phyloP scores from a whole-genome alignment of 2,888 invertebrate species.

The Herminia tarsipennalis region DNA sequence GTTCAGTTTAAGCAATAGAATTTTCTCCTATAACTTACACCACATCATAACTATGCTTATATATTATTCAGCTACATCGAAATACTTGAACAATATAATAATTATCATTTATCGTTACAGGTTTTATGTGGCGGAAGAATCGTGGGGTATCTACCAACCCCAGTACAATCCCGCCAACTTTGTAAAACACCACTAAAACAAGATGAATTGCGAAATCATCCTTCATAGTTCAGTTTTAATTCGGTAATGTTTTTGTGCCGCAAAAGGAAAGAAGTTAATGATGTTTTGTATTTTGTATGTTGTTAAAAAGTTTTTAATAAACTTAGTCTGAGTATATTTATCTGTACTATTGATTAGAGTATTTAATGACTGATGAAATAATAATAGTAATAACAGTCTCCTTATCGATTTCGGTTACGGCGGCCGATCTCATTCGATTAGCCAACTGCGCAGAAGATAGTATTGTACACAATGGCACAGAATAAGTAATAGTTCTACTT shows the following conservation, averaged over 20 bases:
- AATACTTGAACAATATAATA: conserved; percentile 85
- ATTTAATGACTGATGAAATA: no score
- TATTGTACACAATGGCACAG: no score
- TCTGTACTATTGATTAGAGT: no score
- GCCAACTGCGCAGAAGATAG: no score
- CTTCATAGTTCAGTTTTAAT: conserved; percentile 29
- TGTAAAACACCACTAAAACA: conserved; percentile 41
- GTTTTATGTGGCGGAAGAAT: conserved; percentile 80
- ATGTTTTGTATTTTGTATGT: no score
- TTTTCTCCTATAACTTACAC: conserved; percentile 40
- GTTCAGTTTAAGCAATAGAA: no score
- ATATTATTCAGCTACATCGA: conserved; percentile 79
- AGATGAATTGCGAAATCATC: conserved; percentile 31
- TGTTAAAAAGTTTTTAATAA: no score
- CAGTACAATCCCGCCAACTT: conserved; percentile 47
- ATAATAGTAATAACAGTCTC: no score
- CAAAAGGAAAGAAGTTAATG: conserved; percentile 13
- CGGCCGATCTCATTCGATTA: no score
- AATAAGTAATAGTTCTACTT: no score
- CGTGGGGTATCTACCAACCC: conserved; percentile 39
- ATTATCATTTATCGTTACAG: conserved; percentile 80
- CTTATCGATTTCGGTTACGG: no score
- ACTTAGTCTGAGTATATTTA: no score
- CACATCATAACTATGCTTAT: conserved; percentile 57
- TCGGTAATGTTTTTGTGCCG: conserved; percentile 24